A percentile compares a stretch with the other conserved stretches of the same genome.
phyloP scores from a whole-genome alignment of 2,888 invertebrate species.

The Chalcis sispes region DNA sequence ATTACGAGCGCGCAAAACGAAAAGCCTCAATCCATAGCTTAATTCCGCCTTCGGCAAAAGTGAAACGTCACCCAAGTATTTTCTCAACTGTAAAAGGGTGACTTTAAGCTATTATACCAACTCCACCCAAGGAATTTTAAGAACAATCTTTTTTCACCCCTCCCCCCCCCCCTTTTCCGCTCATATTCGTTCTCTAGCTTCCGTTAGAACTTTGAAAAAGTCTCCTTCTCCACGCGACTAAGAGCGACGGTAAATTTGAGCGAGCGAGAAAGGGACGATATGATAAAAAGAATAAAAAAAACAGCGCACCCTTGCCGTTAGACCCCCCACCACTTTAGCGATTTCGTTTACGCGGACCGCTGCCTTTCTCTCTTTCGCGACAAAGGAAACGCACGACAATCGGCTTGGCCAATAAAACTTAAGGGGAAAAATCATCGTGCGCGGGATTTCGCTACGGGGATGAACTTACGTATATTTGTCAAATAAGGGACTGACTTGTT shows the following conservation, averaged over 20 bases:
- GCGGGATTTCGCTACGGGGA: too few relatives aligned
- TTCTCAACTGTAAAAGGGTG: constrained; percentile 12
- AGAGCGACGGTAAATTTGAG: too few relatives aligned
- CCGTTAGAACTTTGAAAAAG: constrained; percentile 34
- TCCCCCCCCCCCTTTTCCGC: constrained; percentile 11
- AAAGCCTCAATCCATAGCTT: too few relatives aligned
- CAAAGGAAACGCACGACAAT: constrained; percentile 69
- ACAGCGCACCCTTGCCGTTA: constrained; percentile 58
- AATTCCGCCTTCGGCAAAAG: too few relatives aligned
- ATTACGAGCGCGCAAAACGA: too few relatives aligned
- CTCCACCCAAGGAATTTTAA: constrained; percentile 9
- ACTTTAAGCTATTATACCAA: constrained; percentile 4
- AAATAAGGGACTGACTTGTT: too few relatives aligned
- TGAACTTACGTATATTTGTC: too few relatives aligned
- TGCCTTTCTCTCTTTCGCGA: constrained; percentile 68
- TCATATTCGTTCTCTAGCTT: constrained; percentile 26
- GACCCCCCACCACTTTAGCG: constrained; percentile 69
- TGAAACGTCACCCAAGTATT: constrained; percentile 23
- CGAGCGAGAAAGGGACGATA: too few relatives aligned
- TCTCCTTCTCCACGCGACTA: constrained; percentile 21
- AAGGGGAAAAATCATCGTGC: constrained; percentile 9
- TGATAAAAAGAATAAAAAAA: constrained; percentile 11
- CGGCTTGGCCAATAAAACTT: constrained; percentile 71
- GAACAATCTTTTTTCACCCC: constrained; percentile 31
- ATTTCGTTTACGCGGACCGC: constrained; percentile 74